Conservation (phyloP, 2,113 vertebrate genomes). For the Triplophysa dalaica region DNA sequence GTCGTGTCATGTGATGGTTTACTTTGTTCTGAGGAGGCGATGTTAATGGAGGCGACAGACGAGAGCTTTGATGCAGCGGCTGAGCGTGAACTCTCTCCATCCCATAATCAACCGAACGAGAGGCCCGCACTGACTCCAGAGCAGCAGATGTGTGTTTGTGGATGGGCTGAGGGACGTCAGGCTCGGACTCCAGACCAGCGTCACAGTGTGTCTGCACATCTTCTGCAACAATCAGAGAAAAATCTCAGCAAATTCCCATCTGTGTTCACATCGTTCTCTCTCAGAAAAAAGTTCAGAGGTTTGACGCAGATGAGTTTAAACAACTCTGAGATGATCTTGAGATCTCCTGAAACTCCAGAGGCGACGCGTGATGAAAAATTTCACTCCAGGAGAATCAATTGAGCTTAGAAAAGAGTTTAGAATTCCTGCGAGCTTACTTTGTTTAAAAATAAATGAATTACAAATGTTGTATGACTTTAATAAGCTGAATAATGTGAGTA, state of each 20-base stretch:
- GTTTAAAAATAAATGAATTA: too few species aligned
- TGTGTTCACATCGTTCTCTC: too few species aligned
- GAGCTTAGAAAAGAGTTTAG: neutral
- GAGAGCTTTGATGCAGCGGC: neutral
- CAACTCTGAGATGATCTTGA: too few species aligned
- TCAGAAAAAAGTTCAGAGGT: too few species aligned
- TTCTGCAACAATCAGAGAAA: neutral
- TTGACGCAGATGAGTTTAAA: too few species aligned
- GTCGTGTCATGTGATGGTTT: too few species aligned
- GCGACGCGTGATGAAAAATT: neutral
- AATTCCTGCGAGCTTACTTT: too few species aligned
- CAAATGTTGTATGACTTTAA: too few species aligned
- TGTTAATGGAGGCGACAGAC: neutral
- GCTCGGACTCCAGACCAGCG: neutral
- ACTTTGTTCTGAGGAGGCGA: neutral
- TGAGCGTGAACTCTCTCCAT: constrained; percentile 20
- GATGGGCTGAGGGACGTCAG: neutral
- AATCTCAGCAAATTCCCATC: neutral
- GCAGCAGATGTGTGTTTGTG: constrained; percentile 16
- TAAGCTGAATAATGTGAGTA: too few species aligned
- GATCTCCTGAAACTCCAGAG: too few species aligned
- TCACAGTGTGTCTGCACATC: neutral
- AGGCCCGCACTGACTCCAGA: constrained; percentile 26
- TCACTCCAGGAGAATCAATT: neutral
- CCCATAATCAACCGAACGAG: constrained; percentile 30